Percentiles rank a stretch among this genome's conserved stretches.
Conservation (phyloP, 2,888 invertebrate genomes). For the Catocala nupta region DNA sequence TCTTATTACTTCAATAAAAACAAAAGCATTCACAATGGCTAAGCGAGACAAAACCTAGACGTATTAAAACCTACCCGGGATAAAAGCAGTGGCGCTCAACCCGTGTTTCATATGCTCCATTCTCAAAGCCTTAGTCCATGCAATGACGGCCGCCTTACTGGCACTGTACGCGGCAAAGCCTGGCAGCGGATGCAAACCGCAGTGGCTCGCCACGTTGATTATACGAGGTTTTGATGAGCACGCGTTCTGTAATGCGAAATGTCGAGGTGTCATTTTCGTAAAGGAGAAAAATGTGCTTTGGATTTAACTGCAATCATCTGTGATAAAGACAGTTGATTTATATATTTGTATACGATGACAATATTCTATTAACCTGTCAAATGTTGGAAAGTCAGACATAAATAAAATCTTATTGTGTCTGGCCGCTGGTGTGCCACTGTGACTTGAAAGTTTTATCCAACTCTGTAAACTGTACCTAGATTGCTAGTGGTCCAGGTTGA, state of each 20-base stretch:
- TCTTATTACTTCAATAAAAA: too few species aligned
- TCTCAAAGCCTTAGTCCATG: conserved; percentile 91
- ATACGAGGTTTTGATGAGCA: conserved; percentile 86
- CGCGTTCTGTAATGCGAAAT: conserved; percentile 49
- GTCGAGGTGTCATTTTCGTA: conserved; percentile 1
- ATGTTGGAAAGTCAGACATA: too few species aligned
- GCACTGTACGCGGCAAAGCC: conserved; percentile 93
- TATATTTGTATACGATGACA: too few species aligned
- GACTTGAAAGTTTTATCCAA: too few species aligned
- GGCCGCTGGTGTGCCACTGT: too few species aligned
- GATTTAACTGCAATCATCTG: too few species aligned
- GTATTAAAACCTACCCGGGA: conserved; percentile 88
- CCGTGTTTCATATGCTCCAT: conserved; percentile 91
- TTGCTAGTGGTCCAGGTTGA: too few species aligned
- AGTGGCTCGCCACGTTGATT: conserved; percentile 94
- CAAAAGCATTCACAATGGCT: too few species aligned
- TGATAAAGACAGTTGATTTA: too few species aligned
- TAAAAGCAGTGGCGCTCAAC: conserved; percentile 91
- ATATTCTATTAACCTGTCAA: too few species aligned
- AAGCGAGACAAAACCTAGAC: background rate
- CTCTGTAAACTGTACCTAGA: too few species aligned
- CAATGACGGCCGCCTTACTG: conserved; percentile 92
- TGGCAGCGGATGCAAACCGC: conserved; percentile 91
- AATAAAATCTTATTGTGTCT: too few species aligned
- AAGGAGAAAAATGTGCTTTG: background rate